Conservation (phyloP, 37 sponge, comb jelly and placozoan genomes). For the Spongia lamella region DNA sequence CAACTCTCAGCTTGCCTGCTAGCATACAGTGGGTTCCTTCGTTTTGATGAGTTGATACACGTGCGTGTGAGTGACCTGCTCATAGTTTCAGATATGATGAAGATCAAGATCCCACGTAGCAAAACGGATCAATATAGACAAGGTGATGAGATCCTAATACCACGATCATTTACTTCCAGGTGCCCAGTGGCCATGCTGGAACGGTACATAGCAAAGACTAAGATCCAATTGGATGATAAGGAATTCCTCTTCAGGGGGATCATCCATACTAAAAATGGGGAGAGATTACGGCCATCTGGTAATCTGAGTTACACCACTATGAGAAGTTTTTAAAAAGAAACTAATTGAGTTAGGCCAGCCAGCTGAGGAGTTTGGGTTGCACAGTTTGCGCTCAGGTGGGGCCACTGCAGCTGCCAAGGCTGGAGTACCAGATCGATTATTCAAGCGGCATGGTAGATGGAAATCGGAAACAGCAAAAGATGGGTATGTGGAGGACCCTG, state of each 20-base stretch:
- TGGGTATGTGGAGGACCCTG: too few species aligned
- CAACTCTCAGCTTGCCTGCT: constrained; percentile 14
- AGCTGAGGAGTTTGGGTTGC: too few species aligned
- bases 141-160: constrained; percentile 4
- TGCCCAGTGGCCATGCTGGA: constrained; percentile 41
- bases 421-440: too few species aligned
- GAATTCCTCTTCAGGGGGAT: constrained; percentile 12
- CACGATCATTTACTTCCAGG: constrained; percentile 10
- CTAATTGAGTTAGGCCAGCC: too few species aligned
- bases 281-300: constrained; percentile 6
- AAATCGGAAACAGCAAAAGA: too few species aligned
- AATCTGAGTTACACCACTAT: constrained; percentile 25
- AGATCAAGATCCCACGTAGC: neutral
- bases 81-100: constrained; percentile 3
- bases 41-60: constrained; percentile 12
- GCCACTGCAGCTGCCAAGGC: too few species aligned
- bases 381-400: too few species aligned
- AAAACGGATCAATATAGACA: constrained; percentile 38
- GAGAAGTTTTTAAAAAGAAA: too few species aligned
- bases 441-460: too few species aligned
- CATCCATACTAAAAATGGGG: constrained; percentile 8
- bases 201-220: neutral
- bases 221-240: neutral
- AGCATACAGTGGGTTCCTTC: constrained; percentile 8
- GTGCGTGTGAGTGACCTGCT: neutral